Percentiles rank a stretch among this genome's conserved stretches.
Evolutionary conservation across 2,797 vertebrate species (phyloP).

Genomic region (Spinus olivaceus): DNA sequence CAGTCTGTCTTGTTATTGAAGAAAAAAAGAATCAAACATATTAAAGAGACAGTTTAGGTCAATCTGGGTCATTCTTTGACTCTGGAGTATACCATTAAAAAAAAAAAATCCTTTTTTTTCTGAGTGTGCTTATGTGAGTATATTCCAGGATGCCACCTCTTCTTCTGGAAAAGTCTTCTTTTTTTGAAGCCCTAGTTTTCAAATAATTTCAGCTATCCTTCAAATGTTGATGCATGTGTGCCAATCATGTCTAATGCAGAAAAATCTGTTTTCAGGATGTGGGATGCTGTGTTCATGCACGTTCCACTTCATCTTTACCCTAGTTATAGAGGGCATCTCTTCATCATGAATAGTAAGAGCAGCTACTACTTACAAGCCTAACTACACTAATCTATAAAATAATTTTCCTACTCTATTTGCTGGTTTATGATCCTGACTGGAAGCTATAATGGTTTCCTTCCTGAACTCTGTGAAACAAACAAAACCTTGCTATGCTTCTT

Average conservation of each 20-base stretch:
- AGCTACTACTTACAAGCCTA: background rate
- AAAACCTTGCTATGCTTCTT: background rate
- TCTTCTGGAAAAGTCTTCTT: background rate
- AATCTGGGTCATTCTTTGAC: background rate
- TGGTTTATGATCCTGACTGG: background rate
- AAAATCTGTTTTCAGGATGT: background rate
- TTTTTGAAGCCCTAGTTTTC: background rate
- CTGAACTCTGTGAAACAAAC: background rate
- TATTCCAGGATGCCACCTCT: background rate
- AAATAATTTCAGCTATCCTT: background rate
- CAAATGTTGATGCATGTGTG: background rate
- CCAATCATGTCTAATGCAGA: background rate
- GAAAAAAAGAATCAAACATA: background rate
- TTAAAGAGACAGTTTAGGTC: background rate
- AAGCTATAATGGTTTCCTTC: background rate
- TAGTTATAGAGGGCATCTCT: background rate
- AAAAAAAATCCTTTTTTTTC: accelerated
- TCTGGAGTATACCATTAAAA: background rate
- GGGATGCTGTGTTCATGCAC: background rate
- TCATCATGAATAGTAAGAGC: background rate
- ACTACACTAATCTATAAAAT: background rate
- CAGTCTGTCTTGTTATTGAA: background rate
- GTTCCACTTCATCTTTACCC: background rate
- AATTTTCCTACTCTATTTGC: background rate
- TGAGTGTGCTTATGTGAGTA: accelerated